phyloP scores from a whole-genome alignment of 1,140 invertebrate genomes.

The Pogonomyrmex barbatus region DNA sequence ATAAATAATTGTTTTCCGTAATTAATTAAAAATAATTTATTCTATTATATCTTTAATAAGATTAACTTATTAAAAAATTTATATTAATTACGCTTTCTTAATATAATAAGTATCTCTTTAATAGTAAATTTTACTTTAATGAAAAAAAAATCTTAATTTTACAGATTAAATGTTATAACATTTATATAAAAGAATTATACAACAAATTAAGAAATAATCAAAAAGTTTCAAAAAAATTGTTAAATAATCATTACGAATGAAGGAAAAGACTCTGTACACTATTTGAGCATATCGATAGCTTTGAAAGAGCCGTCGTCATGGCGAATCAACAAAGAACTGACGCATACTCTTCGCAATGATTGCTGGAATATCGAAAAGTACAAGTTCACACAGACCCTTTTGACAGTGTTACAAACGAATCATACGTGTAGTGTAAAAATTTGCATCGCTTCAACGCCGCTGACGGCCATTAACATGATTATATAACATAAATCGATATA shows the following conservation, averaged over 20 bases:
- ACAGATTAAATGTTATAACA: background rate
- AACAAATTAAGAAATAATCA: background rate
- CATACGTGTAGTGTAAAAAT: slow-evolving; percentile 25
- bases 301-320: slow-evolving; percentile 79
- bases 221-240: background rate
- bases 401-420: background rate
- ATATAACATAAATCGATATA: slow-evolving; percentile 6
- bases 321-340: slow-evolving; percentile 73
- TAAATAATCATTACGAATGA: background rate
- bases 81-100: background rate
- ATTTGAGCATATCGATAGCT: slow-evolving; percentile 30
- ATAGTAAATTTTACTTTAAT: background rate
- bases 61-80: background rate
- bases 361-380: background rate
- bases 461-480: background rate
- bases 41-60: background rate
- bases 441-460: background rate
- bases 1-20: slow-evolving; percentile 5
- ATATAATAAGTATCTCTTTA: too few relatives aligned
- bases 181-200: slow-evolving; percentile 12
- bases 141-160: background rate
- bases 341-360: slow-evolving; percentile 29
- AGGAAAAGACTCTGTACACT: background rate
- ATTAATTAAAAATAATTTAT: slow-evolving; percentile 14
- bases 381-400: background rate